Conservation (phyloP, 2,797 vertebrate genomes). For the Poeciliopsis presidionis region DNA sequence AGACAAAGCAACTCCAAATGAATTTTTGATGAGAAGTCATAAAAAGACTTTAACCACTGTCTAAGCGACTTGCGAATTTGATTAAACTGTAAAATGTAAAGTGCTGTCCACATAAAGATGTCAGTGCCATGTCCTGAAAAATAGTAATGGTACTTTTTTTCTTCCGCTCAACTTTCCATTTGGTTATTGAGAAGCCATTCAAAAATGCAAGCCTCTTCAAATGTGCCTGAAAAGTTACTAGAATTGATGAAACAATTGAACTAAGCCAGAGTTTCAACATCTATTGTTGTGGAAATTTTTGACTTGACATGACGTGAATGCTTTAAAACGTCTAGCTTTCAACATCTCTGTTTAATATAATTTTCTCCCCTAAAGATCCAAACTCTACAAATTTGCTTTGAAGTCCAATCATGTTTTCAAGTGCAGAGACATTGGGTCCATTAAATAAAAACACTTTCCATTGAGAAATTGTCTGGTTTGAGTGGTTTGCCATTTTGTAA, state of each 20-base stretch:
- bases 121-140: not conserved
- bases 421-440: not conserved
- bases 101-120: not conserved
- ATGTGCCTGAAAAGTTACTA: not conserved
- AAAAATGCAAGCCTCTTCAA: not conserved
- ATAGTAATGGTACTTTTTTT: not conserved
- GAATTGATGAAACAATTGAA: not conserved
- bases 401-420: not conserved
- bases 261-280: not conserved
- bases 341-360: not conserved
- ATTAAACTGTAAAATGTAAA: not conserved
- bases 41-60: not conserved
- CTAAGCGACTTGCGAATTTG: not conserved
- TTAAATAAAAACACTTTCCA: not conserved
- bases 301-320: not conserved
- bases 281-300: not conserved
- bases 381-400: not conserved
- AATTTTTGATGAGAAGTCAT: not conserved
- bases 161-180: not conserved
- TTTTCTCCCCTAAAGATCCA: not conserved
- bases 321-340: not conserved
- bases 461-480: not conserved
- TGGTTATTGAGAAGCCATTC: not conserved
- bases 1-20: not conserved
- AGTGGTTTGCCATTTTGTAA: not conserved